Evolutionary conservation across 2,888 invertebrate genomes (phyloP).

Genomic region (Pachymerium ferrugineum): DNA sequence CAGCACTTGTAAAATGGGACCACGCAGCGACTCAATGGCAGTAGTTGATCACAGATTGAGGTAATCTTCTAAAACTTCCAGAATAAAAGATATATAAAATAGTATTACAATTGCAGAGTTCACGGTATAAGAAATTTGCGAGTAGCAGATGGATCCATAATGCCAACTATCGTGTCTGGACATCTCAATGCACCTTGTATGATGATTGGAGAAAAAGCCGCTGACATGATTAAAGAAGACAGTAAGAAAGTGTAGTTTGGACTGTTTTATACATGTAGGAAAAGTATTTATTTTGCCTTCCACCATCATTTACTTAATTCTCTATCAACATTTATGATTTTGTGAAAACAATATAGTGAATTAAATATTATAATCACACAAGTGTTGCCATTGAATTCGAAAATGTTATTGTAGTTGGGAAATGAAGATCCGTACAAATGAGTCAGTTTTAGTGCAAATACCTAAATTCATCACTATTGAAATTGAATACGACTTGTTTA

Average conservation of each 20-base stretch:
- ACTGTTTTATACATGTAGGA: too few species aligned
- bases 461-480: too few species aligned
- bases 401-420: too few species aligned
- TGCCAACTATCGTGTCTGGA: slow-evolving; percentile 28
- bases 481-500: too few species aligned
- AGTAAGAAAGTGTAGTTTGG: not conserved
- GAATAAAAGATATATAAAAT: not conserved
- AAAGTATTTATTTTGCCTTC: too few species aligned
- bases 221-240: slow-evolving; percentile 31
- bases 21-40: not conserved
- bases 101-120: slow-evolving; percentile 23
- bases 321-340: too few species aligned
- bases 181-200: slow-evolving; percentile 29
- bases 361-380: too few species aligned
- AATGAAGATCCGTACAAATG: too few species aligned
- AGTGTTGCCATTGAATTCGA: too few species aligned
- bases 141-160: slow-evolving; percentile 32
- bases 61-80: not conserved
- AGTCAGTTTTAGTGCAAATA: too few species aligned
- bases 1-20: not conserved
- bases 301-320: too few species aligned
- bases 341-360: too few species aligned
- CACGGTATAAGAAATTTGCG: slow-evolving; percentile 26
- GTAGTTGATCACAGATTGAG: not conserved
- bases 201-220: slow-evolving; percentile 33